Conservation (phyloP, 92 coral and sea anemone genomes). For the Parazoanthus atlanticus region DNA sequence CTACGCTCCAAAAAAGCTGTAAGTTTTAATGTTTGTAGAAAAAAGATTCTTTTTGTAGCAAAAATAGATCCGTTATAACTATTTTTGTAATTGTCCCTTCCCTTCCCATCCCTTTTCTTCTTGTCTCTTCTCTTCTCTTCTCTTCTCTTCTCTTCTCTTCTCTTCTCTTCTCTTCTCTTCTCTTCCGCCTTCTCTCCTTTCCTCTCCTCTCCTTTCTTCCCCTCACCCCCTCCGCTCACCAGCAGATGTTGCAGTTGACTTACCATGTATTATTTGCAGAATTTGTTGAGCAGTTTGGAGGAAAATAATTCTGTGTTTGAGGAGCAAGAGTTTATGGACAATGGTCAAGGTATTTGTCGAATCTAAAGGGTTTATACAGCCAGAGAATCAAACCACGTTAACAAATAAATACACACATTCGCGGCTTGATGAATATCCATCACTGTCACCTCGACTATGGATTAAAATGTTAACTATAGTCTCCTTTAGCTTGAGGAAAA, state of each 20-base stretch:
- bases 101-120: background rate
- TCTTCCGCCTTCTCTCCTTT: background rate
- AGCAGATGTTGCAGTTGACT: background rate
- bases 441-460: too few species aligned
- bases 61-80: background rate
- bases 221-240: background rate
- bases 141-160: background rate
- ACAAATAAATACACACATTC: background rate
- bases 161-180: background rate
- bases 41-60: too few species aligned
- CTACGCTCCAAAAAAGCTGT: slow-evolving; percentile 76
- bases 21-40: background rate
- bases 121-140: background rate
- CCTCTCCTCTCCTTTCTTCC: background rate
- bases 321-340: slow-evolving; percentile 58
- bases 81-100: background rate
- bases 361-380: background rate
- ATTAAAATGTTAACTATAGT: too few species aligned
- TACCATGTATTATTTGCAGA: background rate
- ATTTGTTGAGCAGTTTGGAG: slow-evolving; percentile 25
- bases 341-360: slow-evolving; percentile 63
- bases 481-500: background rate
- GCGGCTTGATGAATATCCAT: background rate
- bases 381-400: background rate
- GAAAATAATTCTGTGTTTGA: slow-evolving; percentile 66